Evolutionary conservation across 2,888 invertebrate genomes (phyloP).

Genomic region (Oscheius sp.): DNA sequence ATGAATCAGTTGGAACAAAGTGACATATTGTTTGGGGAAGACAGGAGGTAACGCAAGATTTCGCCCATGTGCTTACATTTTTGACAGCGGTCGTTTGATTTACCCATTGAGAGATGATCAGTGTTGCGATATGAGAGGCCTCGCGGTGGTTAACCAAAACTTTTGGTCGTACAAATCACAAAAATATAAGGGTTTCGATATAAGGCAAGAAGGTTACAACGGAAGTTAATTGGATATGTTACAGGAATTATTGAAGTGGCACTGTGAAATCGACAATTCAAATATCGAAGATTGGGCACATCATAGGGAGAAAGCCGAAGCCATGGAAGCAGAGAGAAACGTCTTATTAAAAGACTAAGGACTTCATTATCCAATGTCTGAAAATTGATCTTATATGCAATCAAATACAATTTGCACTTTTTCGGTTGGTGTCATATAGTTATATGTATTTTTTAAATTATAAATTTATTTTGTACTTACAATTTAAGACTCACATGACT

Average conservation of each 20-base stretch:
- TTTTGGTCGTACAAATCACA: background rate
- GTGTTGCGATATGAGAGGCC: background rate
- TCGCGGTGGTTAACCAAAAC: background rate
- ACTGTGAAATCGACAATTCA: constrained; percentile 6
- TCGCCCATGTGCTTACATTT: too few species aligned
- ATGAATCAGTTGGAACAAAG: too few species aligned
- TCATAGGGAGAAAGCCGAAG: background rate
- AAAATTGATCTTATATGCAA: too few species aligned
- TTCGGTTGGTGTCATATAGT: too few species aligned
- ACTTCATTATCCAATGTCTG: too few species aligned
- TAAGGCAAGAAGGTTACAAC: background rate
- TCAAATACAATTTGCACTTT: too few species aligned
- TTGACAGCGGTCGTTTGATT: too few species aligned
- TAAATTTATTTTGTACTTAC: background rate
- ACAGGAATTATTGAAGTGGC: constrained; percentile 2
- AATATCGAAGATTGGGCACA: background rate
- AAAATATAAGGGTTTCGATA: background rate
- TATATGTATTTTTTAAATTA: background rate
- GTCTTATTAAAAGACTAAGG: too few species aligned
- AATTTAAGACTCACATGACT: constrained; percentile 22
- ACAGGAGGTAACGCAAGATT: too few species aligned
- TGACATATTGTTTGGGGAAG: too few species aligned
- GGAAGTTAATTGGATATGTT: background rate
- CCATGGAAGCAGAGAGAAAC: too few species aligned
- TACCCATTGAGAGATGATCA: constrained; percentile 3